Evolutionary conservation across 2,888 invertebrate species (phyloP), one percentile per base, ranked within the genome.

Genomic region (Hybos culiciformis): DNA sequence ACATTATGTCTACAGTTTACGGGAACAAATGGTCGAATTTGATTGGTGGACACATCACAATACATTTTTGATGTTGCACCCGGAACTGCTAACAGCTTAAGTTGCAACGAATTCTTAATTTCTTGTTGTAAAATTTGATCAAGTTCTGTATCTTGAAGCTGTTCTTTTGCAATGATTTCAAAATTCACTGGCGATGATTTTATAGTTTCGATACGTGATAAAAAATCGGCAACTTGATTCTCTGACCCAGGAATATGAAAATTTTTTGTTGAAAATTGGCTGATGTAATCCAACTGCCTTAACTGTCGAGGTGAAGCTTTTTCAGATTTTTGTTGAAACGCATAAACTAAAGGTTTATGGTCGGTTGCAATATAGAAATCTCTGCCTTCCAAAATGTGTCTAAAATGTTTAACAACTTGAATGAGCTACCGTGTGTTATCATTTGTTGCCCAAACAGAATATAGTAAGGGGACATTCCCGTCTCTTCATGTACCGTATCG

Each of bases 251-350:
- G 31, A 14, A 43, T 11, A 34, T 43, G 23, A 14, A 20, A 32
- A 14, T 23, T 33, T 14, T 32, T 24, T 4, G 43, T 39, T n/a
- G 43, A 37, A 17, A 37, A 41, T 15, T 40, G 40, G 19, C 39
- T 41, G 14, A 43, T 43, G 39, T 41, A 46, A 24, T 46, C 21
- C 3, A 46, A 23, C 15, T 46, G 37, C 6, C 42, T 24, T 2
- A 40, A 20, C 8, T 46, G 46, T 8, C 41, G 43, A 19, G 43
- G 44, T 9, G 38, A 26, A 12, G 39, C 31, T 19, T 43, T 46
- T 34, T 46, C 43, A 15, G 31, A 29, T 38, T 41, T 46, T 38
- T 41, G 26, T 3, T 7, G 4, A 12, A 26, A 26, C 4, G 26
- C 26, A 6, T 12, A 26, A 3, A 6, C 12, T 3, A 26, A 12